Conservation (phyloP, 2,113 vertebrate genomes). For the Nanorana parkeri region DNA sequence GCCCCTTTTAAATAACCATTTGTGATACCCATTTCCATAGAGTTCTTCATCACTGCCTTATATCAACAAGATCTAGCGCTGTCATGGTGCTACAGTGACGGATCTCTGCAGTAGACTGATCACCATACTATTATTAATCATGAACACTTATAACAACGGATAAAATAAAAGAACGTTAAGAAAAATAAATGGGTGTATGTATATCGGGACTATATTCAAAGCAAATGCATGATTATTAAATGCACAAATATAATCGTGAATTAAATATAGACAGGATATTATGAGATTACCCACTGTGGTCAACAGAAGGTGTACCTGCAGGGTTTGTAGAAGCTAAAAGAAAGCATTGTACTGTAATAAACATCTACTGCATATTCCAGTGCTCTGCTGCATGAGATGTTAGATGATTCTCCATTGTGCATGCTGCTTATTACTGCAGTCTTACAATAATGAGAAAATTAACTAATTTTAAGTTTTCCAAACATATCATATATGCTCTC, state of each 20-base stretch:
- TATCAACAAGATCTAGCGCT: background rate
- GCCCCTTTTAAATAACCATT: too few relatives aligned
- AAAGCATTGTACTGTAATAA: background rate
- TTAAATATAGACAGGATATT: background rate
- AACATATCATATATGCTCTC: too few relatives aligned
- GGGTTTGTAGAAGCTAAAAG: too few relatives aligned
- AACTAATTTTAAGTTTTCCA: too few relatives aligned
- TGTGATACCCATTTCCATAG: too few relatives aligned
- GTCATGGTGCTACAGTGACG: background rate
- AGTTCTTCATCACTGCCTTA: too few relatives aligned
- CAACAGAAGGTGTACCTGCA: background rate
- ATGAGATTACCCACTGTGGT: too few relatives aligned
- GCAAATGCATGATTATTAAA: too few relatives aligned
- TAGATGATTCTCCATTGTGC: background rate
- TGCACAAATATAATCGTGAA: background rate
- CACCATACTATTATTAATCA: conserved; percentile 1
- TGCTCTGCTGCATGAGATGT: background rate
- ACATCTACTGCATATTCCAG: background rate
- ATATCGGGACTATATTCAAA: too few relatives aligned
- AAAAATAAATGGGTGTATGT: too few relatives aligned
- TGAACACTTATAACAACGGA: background rate
- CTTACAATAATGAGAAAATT: too few relatives aligned
- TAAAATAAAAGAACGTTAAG: too few relatives aligned
- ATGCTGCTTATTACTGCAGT: background rate
- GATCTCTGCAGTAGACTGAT: background rate